Conservation (phyloP, 2,888 invertebrate species). For the Stenodera caucasica region DNA sequence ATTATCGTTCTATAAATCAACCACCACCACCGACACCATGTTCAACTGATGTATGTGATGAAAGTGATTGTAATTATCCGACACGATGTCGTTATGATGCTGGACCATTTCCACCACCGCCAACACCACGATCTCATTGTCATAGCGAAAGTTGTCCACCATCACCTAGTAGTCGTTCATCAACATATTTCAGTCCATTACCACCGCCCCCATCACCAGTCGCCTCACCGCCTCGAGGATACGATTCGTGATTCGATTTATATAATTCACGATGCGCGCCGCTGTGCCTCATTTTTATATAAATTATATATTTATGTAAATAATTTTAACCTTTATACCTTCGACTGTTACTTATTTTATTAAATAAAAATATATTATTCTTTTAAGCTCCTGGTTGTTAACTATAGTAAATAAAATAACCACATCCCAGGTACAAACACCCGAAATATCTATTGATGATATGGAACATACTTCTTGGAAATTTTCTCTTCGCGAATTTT, state of each 20-base stretch:
- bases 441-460: too few species aligned
- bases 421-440: too few species aligned
- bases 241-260: slow-evolving; percentile 44
- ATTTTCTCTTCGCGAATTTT: too few species aligned
- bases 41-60: slow-evolving; percentile 91
- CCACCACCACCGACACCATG: slow-evolving; percentile 95
- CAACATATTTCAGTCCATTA: slow-evolving; percentile 76
- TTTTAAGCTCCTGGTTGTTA: slow-evolving; percentile 9
- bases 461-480: too few species aligned
- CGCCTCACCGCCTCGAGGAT: slow-evolving; percentile 61
- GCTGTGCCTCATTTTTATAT: neutral
- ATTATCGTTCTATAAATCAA: slow-evolving; percentile 70
- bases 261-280: neutral
- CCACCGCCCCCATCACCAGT: slow-evolving; percentile 88
- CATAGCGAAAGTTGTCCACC: slow-evolving; percentile 72
- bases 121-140: slow-evolving; percentile 74
- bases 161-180: slow-evolving; percentile 72
- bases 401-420: too few species aligned
- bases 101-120: slow-evolving; percentile 76
- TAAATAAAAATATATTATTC: slow-evolving; percentile 22
- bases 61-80: slow-evolving; percentile 77
- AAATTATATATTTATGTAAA: slow-evolving; percentile 20
- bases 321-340: slow-evolving; percentile 21
- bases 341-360: slow-evolving; percentile 17
- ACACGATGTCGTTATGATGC: slow-evolving; percentile 60